Evolutionary conservation across 2,888 invertebrate genomes (phyloP).

Genomic region (Miltochrista miniata): DNA sequence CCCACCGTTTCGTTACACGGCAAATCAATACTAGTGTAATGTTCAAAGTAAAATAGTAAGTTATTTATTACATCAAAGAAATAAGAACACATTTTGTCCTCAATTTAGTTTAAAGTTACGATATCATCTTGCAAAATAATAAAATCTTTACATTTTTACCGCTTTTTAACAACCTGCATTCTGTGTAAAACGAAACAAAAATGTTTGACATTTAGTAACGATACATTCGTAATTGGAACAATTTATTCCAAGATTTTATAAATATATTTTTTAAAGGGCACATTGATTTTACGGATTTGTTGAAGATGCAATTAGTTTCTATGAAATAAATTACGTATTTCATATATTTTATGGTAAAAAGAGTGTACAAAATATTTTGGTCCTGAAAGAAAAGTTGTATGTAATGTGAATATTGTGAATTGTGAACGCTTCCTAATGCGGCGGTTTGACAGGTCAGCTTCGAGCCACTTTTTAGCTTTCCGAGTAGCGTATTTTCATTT

Average conservation of each 20-base stretch:
- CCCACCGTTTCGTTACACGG: too few relatives aligned
- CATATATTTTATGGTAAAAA: neutral
- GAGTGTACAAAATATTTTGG: neutral
- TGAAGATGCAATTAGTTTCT: neutral
- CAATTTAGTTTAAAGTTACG: too few relatives aligned
- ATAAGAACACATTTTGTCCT: too few relatives aligned
- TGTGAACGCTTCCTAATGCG: constrained; percentile 58
- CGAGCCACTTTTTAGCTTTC: constrained; percentile 75
- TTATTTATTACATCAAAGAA: too few relatives aligned
- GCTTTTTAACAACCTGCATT: too few relatives aligned
- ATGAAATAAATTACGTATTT: neutral
- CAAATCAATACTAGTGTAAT: too few relatives aligned
- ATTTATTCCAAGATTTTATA: neutral
- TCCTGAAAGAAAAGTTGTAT: too few relatives aligned
- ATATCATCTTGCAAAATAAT: too few relatives aligned
- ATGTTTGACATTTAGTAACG: constrained; percentile 27
- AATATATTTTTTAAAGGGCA: neutral
- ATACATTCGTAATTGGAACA: constrained; percentile 17
- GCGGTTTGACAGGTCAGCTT: constrained; percentile 80
- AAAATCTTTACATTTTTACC: too few relatives aligned
- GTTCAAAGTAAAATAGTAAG: too few relatives aligned
- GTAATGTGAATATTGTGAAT: too few relatives aligned
- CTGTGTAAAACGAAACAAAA: constrained; percentile 14
- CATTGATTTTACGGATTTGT: too few relatives aligned
- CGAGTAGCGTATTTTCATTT: constrained; percentile 70